phyloP scores from a whole-genome alignment of 2,888 invertebrate species.

The Hypselothyrea guttata region DNA sequence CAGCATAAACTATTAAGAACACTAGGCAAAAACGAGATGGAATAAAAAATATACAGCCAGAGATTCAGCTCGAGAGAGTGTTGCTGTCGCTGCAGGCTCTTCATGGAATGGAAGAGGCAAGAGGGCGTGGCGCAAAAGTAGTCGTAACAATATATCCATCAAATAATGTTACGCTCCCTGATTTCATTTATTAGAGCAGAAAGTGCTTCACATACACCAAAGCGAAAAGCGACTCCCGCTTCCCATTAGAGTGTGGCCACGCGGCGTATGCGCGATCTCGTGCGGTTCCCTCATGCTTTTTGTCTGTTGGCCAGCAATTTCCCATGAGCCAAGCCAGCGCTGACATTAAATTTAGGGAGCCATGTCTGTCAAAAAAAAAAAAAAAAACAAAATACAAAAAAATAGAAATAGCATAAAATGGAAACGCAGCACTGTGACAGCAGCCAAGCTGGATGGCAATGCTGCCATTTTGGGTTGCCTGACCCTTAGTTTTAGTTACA shows the following conservation, averaged over 20 bases:
- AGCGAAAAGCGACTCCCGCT: conserved; percentile 20
- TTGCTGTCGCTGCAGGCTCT: conserved; percentile 5
- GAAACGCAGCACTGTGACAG: conserved; percentile 13
- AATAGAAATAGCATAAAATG: conserved; percentile 3
- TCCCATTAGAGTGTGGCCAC: conserved; percentile 25
- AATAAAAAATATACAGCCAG: conserved; percentile 12
- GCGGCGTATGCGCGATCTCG: conserved; percentile 62
- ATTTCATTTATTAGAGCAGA: conserved; percentile 81
- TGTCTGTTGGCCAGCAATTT: conserved; percentile 44
- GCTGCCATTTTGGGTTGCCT: conserved; percentile 25
- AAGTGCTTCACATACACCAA: conserved; percentile 61
- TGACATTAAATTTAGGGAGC: conserved; percentile 71
- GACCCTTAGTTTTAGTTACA: conserved; percentile 23
- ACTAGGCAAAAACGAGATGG: conserved; percentile 15
- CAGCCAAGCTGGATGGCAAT: conserved; percentile 8
- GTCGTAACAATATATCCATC: conserved; percentile 77
- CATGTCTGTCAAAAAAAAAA: conserved; percentile 52
- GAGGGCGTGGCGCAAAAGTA: conserved; percentile 20
- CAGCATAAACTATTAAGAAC: conserved; percentile 59
- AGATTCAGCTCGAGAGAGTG: conserved; percentile 26
- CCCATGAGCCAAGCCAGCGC: conserved; percentile 57
- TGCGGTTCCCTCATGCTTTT: conserved; percentile 20
- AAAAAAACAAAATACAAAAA: conserved; percentile 6
- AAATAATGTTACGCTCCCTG: conserved; percentile 80
- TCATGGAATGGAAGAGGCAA: background rate